A percentile compares a stretch with the other conserved stretches of the same genome.
Evolutionary conservation across 92 coral and sea anemone species (phyloP).

Genomic region (Actinernus sp.): DNA sequence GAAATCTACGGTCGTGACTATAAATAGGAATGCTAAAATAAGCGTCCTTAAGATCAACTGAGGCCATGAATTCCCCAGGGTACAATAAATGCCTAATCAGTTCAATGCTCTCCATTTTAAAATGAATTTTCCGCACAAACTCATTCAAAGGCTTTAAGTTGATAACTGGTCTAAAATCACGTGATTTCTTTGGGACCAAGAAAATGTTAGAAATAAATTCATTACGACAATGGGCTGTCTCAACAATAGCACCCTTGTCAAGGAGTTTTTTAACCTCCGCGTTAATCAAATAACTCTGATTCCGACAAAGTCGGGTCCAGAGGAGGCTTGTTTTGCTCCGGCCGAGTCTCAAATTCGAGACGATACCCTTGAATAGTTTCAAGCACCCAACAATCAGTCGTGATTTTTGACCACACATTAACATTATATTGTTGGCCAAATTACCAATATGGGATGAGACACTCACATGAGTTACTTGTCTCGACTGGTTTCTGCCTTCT

Average conservation of each 20-base stretch:
- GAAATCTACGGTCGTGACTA: slow-evolving; percentile 37
- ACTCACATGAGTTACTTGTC: not conserved
- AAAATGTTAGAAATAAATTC: slow-evolving; percentile 9
- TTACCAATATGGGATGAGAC: slow-evolving; percentile 17
- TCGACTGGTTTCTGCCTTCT: too few relatives aligned
- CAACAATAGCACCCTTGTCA: slow-evolving; percentile 13
- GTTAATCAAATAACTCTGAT: not conserved
- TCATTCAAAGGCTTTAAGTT: slow-evolving; percentile 51
- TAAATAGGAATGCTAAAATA: slow-evolving; percentile 67
- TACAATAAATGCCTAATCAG: slow-evolving; percentile 12
- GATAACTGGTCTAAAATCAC: slow-evolving; percentile 53
- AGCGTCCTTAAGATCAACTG: slow-evolving; percentile 68
- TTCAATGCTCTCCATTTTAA: slow-evolving; percentile 60
- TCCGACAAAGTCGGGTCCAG: not conserved
- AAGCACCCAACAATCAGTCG: slow-evolving; percentile 17
- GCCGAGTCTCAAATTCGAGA: slow-evolving; percentile 1
- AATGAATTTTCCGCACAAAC: slow-evolving; percentile 61
- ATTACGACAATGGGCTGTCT: not conserved
- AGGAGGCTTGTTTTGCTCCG: not conserved
- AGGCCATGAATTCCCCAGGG: slow-evolving; percentile 53
- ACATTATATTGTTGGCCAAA: not conserved
- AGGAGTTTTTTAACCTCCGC: not conserved
- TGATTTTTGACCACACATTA: slow-evolving; percentile 14
- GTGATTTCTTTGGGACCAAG: slow-evolving; percentile 51
- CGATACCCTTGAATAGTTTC: slow-evolving; percentile 13